Base-by-base conservation (phyloP, 2,888 invertebrate genomes). In the Drymonia ruficornis region DNA sequence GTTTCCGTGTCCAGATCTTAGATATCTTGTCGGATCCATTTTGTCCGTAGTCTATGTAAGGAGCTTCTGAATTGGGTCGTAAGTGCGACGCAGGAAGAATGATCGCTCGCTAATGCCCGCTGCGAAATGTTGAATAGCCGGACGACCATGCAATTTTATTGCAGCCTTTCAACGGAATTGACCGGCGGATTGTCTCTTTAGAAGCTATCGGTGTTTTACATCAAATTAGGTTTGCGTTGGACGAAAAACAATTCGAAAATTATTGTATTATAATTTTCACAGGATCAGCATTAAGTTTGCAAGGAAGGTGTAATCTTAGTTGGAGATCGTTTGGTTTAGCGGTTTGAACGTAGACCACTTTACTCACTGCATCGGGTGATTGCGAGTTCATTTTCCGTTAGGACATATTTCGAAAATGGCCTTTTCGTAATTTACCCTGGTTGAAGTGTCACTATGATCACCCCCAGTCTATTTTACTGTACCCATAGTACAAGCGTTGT, bases 61-160 rank as follows among this genome's bases (percentile, higher is more conserved):
- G 57, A 61, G 58, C 52, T 49, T 61, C 54, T 56, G 67, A 69
- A 72, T 68, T 59, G 69, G 53, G 65, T 64, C 64, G 74, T 77
- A 74, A 81, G 72, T 74, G 78, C 72, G 63, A 70, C 62, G 49
- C 48, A 67, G 65, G 80, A 81, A 78, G 79, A 83, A 80, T 74
- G 77, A 82, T 84, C 73, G 76, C 60, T 59, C 64, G 63, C 80
- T 83, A 85, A 85, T 81, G 75, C 68, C 59, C 66, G 60, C 48
- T 54, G 59, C 61, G 50, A 71, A 72, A 70, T 71, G 65, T 66
- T 67, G 69, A 67, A 71, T 70, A 66, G 70, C 61, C 66, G 64
- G 54, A 65, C 56, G 53, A 60, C 59, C 66, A 62, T 78, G 78
- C 78, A 76, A 70, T 74, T 79, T 80, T 76, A 81, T 77, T 81